A percentile compares a stretch with the other conserved stretches of the same genome.
Evolutionary conservation across 1,140 invertebrate genomes (phyloP).

Genomic region (Drosophila aff.): DNA sequence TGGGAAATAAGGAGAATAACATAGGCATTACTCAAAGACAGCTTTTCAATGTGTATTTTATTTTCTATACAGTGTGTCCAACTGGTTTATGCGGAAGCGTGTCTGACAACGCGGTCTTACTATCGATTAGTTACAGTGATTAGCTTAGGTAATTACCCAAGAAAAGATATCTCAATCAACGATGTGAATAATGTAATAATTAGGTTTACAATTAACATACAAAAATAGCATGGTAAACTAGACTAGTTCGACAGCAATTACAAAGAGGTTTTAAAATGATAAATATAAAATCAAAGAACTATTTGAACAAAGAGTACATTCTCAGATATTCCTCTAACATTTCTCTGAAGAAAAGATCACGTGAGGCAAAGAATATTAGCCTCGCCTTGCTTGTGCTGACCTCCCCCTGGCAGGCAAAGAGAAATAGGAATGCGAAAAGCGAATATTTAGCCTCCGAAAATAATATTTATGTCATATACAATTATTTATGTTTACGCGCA

Average conservation of each 20-base stretch:
- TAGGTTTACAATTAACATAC: neutral
- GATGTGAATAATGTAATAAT: neutral
- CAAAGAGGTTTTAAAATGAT: neutral
- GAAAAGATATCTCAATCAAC: neutral
- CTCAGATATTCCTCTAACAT: neutral
- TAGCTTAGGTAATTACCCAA: neutral
- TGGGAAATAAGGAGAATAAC: conserved; percentile 5
- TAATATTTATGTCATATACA: conserved; percentile 58
- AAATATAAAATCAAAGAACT: too few species aligned
- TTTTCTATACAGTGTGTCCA: conserved; percentile 6
- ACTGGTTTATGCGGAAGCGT: conserved; percentile 36
- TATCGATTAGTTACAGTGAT: conserved; percentile 18
- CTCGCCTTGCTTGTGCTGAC: conserved; percentile 8
- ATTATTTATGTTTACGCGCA: conserved; percentile 54
- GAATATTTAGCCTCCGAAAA: conserved; percentile 47
- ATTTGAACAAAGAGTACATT: neutral
- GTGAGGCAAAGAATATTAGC: neutral
- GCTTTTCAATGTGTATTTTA: neutral
- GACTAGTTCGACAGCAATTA: neutral
- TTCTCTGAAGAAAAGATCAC: neutral
- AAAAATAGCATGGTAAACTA: too few species aligned
- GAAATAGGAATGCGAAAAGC: conserved; percentile 42
- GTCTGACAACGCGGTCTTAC: neutral
- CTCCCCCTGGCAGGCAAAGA: conserved; percentile 10
- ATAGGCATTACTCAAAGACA: conserved; percentile 2